These are phyloP conservation scores for Halocaridina rubra DNA, from an alignment of 2,888 invertebrate species.

Conservation along the genomic window DNA sequence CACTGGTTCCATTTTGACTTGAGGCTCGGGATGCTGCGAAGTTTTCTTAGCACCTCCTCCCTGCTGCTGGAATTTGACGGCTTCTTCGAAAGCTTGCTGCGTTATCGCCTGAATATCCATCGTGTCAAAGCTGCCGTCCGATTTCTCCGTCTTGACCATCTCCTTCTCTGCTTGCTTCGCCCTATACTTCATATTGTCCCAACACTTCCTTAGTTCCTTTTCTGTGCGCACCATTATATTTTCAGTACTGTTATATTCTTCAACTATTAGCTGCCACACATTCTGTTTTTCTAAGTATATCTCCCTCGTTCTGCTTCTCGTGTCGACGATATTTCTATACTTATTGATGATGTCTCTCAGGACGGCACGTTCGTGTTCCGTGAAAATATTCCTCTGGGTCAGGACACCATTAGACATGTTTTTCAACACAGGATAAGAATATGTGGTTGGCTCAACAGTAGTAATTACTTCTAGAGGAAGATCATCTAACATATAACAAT, in stretches of 20 bases:
- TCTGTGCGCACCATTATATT: conserved; percentile 61
- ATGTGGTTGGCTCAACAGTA: conserved; percentile 53
- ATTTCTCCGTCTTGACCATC: conserved; percentile 30
- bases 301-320: conserved; percentile 57
- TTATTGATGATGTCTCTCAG: conserved; percentile 57
- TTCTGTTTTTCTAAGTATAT: conserved; percentile 61
- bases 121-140: background rate
- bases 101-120: background rate
- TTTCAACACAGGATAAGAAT: conserved; percentile 53
- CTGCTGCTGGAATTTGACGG: background rate
- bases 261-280: conserved; percentile 62
- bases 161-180: conserved; percentile 63
- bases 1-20: background rate
- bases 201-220: conserved; percentile 61
- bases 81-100: conserved; percentile 28
- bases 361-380: conserved; percentile 53
- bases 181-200: conserved; percentile 63
- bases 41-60: background rate
- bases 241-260: conserved; percentile 62
- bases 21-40: conserved; percentile 1
- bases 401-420: conserved; percentile 61
- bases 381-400: conserved; percentile 58
- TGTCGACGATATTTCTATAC: conserved; percentile 61
- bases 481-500: conserved; percentile 38
- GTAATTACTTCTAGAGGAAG: conserved; percentile 57